Percentiles rank a stretch among this genome's conserved stretches.
These are phyloP conservation scores for Phalloptychus januarius DNA, from an alignment of 2,797 vertebrate genomes.

Conservation along the genomic window DNA sequence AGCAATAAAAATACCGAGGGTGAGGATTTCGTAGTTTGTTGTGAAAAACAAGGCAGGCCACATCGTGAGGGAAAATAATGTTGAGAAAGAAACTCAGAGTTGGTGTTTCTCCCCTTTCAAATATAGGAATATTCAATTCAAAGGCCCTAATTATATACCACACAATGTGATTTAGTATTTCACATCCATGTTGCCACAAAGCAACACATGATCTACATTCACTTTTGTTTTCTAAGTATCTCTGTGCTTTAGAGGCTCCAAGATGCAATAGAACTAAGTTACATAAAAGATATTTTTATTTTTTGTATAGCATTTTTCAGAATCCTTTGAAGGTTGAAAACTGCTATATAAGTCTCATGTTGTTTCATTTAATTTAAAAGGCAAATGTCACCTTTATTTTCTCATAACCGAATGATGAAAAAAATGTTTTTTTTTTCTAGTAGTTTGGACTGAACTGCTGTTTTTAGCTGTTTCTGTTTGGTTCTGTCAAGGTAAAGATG, in stretches of 20 bases:
- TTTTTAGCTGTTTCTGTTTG: background rate
- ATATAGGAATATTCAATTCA: conserved; percentile 12
- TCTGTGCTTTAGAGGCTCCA: conserved; percentile 1
- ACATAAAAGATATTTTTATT: background rate
- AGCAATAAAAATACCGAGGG: conserved; percentile 41
- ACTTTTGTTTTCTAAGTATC: background rate
- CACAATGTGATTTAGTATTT: conserved; percentile 27
- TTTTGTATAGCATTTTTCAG: no score
- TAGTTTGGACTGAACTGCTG: background rate
- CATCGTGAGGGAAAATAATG: background rate
- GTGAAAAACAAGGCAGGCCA: conserved; percentile 31
- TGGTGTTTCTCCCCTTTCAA: conserved; percentile 4
- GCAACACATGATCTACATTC: background rate
- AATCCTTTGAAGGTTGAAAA: no score
- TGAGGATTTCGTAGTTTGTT: background rate
- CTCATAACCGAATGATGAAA: background rate
- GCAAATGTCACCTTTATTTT: background rate
- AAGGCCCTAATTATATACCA: background rate
- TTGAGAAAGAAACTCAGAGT: conserved; percentile 21
- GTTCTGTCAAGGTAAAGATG: background rate
- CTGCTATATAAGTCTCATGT: no score
- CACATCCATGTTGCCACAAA: conserved; percentile 2
- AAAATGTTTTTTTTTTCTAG: background rate
- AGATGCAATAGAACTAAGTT: background rate
- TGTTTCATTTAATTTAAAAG: background rate